These are phyloP conservation scores for Torymus texanus DNA, from an alignment of 2,888 invertebrate genomes.

Conservation along the genomic window DNA sequence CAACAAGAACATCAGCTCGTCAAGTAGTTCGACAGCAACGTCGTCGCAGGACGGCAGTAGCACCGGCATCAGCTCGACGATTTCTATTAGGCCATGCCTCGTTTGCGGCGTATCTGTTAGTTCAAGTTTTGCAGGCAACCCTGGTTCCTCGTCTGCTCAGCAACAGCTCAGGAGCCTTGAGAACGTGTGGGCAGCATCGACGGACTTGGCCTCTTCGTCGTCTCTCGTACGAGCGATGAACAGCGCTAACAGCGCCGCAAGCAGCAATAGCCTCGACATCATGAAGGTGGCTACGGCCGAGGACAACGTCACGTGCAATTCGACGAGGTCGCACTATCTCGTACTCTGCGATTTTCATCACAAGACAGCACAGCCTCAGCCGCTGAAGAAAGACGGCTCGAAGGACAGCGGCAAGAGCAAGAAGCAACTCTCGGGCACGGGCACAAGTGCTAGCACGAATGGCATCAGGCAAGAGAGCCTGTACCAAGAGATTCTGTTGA, in stretches of 20 bases:
- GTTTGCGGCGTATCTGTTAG: constrained; percentile 76
- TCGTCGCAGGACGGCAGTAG: constrained; percentile 59
- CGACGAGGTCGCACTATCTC: constrained; percentile 76
- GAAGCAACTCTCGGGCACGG: constrained; percentile 76
- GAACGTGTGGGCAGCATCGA: constrained; percentile 72
- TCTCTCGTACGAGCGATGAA: constrained; percentile 84
- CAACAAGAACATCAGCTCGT: constrained; percentile 11
- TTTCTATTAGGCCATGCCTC: constrained; percentile 75
- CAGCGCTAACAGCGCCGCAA: constrained; percentile 82
- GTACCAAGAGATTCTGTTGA: constrained; percentile 72
- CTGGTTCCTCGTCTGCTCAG: constrained; percentile 60
- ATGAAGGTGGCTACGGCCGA: constrained; percentile 73
- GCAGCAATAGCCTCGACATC: constrained; percentile 75
- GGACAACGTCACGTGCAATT: constrained; percentile 60
- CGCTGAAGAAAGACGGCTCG: constrained; percentile 72
- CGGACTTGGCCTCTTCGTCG: constrained; percentile 71
- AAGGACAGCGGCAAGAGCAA: constrained; percentile 75
- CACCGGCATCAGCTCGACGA: constrained; percentile 39
- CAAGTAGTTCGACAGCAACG: constrained; percentile 57
- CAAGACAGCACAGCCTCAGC: constrained; percentile 76
- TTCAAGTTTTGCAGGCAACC: not conserved
- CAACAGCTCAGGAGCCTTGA: constrained; percentile 69
- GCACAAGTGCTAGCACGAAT: constrained; percentile 76
- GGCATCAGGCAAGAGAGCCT: constrained; percentile 71
- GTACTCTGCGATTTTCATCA: constrained; percentile 84